A percentile compares a stretch with the other conserved stretches of the same genome.
Evolutionary conservation across 92 coral and sea anemone genomes (phyloP).

Genomic region (Blastomussa wellsi): DNA sequence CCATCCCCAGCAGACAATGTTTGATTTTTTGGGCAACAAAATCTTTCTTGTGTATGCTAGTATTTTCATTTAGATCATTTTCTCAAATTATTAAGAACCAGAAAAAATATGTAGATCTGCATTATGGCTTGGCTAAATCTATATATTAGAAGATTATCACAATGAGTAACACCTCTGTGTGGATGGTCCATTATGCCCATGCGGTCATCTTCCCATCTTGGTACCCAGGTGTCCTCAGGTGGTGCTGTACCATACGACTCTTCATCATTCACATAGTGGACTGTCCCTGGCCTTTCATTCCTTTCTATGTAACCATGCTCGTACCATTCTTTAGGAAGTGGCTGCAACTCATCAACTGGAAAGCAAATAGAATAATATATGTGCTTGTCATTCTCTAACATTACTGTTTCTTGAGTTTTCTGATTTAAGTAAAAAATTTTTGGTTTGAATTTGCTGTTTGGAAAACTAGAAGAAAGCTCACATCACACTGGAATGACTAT

Average conservation of each 20-base stretch:
- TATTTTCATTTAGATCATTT: too few species aligned
- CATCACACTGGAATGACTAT: too few species aligned
- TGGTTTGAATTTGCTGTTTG: too few species aligned
- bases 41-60: too few species aligned
- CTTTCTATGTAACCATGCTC: conserved; percentile 67
- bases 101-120: too few species aligned
- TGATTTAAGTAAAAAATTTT: background rate
- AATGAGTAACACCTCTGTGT: conserved; percentile 57
- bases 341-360: conserved; percentile 70
- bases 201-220: conserved; percentile 66
- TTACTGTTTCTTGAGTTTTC: background rate
- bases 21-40: too few species aligned
- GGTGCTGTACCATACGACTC: background rate
- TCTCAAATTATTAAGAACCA: too few species aligned
- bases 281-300: conserved; percentile 41
- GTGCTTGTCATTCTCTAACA: background rate
- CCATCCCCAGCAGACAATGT: too few species aligned
- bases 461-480: too few species aligned
- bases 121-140: too few species aligned
- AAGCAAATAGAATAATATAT: background rate
- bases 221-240: conserved; percentile 21
- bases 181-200: conserved; percentile 81
- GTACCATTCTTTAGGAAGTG: conserved; percentile 81
- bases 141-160: background rate
- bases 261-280: background rate